Evolutionary conservation across 2,113 vertebrate genomes (phyloP), one percentile per base, ranked within the genome.

Genomic region (Chloropsis cyanopogon): DNA sequence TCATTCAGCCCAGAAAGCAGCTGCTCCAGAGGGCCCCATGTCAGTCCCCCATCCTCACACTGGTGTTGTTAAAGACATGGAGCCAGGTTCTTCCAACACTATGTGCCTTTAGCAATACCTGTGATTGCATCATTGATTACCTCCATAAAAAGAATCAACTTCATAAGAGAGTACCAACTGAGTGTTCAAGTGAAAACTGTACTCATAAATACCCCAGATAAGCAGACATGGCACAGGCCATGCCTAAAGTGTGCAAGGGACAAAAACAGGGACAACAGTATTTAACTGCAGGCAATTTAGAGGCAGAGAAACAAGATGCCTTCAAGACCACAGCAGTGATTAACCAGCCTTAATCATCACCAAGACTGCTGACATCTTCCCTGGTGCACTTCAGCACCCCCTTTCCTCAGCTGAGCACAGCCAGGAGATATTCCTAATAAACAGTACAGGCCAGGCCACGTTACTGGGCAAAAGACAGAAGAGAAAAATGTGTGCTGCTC

Each of bases 21-120:
- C 54, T 42, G 23, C 53, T 64, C 50, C 53, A 46, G 8, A 12
- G 24, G 12, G 5, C 17, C 44, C 3, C 0, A 2, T 4, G 5
- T 28, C 64, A 77, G 41, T 5, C 46, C 59, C 17, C 28, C 50
- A 35, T 17, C 41, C n/a, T 33, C n/a, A 44, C 1, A 1, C 0
- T 1, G 1, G 44, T 24, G 14, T 31, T 21, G 11, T 18, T 50
- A 39, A 65, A 75, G 28, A n/a, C 39, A 33, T 10, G 14, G 14
- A 85, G 39, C 19, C 60, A 46, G 4, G 52, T 44, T 54, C 52
- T 82, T 39, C 39, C 64, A 72, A 24, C 14, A 14, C 46, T 14
- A 4, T 1, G 7, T 29, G 15, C 22, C 59, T 52, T 44, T 42
- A 88, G 33, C 50, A 69, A 26, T 14, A 69, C 9, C 46, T 47